Conservation (phyloP, 2,888 invertebrate genomes). For the Agapetus fuscipes region DNA sequence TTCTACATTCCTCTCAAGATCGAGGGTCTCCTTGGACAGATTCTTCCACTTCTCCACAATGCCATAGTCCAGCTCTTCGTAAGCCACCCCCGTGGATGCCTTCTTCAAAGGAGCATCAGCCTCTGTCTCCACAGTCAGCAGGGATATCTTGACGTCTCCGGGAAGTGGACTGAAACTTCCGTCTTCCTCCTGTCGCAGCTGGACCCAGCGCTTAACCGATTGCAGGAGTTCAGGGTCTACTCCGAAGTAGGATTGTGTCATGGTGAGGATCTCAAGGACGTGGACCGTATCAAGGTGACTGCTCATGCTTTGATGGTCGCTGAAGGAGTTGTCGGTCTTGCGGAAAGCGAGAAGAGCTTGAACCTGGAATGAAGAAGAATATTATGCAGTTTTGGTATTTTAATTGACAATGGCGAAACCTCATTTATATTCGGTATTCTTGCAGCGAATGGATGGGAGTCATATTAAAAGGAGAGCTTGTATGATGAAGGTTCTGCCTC, state of each 20-base stretch:
- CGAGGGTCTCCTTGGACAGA: constrained; percentile 38
- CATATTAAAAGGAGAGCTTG: too few species aligned
- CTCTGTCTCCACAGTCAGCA: constrained; percentile 32
- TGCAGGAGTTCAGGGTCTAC: constrained; percentile 51
- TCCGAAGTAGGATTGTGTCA: constrained; percentile 51
- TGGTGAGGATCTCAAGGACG: constrained; percentile 49
- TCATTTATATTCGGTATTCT: not conserved
- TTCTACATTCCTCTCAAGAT: constrained; percentile 48
- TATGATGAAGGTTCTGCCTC: too few species aligned
- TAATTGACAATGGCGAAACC: too few species aligned
- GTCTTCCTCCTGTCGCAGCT: constrained; percentile 47
- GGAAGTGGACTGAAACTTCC: constrained; percentile 51
- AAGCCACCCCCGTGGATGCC: constrained; percentile 24
- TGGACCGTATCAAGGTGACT: constrained; percentile 51
- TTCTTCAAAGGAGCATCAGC: constrained; percentile 7
- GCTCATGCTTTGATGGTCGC: constrained; percentile 53
- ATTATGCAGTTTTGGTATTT: not conserved
- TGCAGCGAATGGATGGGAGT: too few species aligned
- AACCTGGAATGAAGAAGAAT: constrained; percentile 35
- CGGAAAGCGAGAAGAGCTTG: constrained; percentile 53
- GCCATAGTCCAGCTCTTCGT: constrained; percentile 35
- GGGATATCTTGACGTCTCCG: constrained; percentile 48
- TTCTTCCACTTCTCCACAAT: constrained; percentile 27
- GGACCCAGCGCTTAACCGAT: constrained; percentile 52
- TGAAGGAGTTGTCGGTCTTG: constrained; percentile 56